Base-by-base conservation (phyloP, 2,888 invertebrate species). In the Agrochola circellaris region DNA sequence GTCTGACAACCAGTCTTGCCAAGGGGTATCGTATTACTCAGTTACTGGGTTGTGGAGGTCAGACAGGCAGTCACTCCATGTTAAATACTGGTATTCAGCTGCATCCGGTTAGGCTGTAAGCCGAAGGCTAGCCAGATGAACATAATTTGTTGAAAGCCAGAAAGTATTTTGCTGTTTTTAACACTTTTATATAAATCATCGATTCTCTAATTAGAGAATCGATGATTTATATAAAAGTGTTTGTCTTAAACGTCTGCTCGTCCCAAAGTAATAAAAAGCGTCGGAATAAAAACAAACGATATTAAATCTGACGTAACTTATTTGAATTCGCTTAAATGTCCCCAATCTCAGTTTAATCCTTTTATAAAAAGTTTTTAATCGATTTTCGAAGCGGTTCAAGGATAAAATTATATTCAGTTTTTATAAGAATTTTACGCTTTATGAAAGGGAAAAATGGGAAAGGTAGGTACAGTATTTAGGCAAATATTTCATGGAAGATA, bases 301-400 rank as follows among this genome's bases (percentile, higher is more conserved):
- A 73, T 65, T 38, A 68, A 75, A 73, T 73, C 70, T 64, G 68
- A 26, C 48, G 54, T 54, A 73, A 71, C 68, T 75, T 75, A 81
- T 75, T 73, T 73, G 60, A 75, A 72, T 67, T 78, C 38, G 64
- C 64, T 74, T 74, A 73, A 68, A 65, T 45, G 65, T 66, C 15
- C 30, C 30, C 26, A 87, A 85, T 77, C 77, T 61, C 68, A 26
- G 48, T 75, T 79, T 86, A 84, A 87, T 87, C 77, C 85, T 76
- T 82, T 87, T 85, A 73, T 75, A 48, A 79, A 87, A 86, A 87
- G 77, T 86, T 87, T 77, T 76, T 73, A 86, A 86, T 85, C 74
- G 77, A 75, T 86, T 78, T 74, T 60, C 34, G 45, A n/a, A 82
- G 79, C 62, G 30, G 51, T 75, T 76, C 51, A 60, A 67, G 75